Evolutionary conservation across 2,888 invertebrate genomes (phyloP).

Genomic region (Antitype chi): DNA sequence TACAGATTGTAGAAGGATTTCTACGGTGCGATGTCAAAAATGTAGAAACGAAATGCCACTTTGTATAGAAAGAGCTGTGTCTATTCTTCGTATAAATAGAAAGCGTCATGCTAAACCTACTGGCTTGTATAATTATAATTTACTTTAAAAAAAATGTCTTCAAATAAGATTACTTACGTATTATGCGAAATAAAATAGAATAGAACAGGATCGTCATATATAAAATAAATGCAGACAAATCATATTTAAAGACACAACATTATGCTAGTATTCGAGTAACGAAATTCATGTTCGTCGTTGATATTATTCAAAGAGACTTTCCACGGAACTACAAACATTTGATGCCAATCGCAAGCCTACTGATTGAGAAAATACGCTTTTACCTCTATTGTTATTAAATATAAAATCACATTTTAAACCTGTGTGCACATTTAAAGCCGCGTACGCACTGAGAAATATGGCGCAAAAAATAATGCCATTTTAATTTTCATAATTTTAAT

Average conservation of each 20-base stretch:
- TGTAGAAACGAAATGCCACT: no score
- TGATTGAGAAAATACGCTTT: slow-evolving; percentile 54
- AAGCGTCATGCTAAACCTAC: no score
- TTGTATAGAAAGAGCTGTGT: no score
- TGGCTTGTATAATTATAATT: neutral
- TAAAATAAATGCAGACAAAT: slow-evolving; percentile 40
- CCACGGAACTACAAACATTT: slow-evolving; percentile 28
- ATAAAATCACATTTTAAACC: slow-evolving; percentile 66
- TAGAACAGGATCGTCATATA: neutral
- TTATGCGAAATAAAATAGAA: neutral
- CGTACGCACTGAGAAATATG: slow-evolving; percentile 23
- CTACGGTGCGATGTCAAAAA: no score
- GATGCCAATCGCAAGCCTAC: slow-evolving; percentile 43
- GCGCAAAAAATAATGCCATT: no score
- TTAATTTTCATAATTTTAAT: no score
- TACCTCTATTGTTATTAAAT: slow-evolving; percentile 59
- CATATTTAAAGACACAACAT: neutral
- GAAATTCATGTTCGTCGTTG: neutral
- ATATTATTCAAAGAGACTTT: slow-evolving; percentile 36
- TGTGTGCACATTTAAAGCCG: slow-evolving; percentile 51
- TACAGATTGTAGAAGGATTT: no score
- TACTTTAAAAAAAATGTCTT: neutral
- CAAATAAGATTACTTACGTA: neutral
- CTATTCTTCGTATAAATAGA: no score
- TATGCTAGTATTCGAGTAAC: slow-evolving; percentile 9